Evolutionary conservation across 92 coral and sea anemone species (phyloP), one percentile per base, ranked within the genome.

Genomic region (Porites lobata): DNA sequence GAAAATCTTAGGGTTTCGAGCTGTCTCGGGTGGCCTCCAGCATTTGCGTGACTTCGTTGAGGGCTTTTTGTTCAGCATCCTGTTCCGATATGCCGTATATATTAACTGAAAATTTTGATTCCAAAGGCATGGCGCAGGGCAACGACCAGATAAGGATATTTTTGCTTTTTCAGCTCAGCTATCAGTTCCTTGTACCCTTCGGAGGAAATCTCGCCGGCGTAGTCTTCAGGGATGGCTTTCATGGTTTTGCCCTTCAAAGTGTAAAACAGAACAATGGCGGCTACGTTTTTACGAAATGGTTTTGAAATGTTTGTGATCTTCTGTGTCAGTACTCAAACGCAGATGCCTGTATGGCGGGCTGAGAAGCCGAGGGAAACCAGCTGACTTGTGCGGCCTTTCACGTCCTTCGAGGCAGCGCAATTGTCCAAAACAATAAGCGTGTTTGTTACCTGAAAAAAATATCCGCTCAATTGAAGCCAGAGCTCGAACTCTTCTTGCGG

Each of bases 361-460:
- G 10, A 8, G 6, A 54, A 54, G 58, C 58, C 58, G 58, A 12
- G 58, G 13, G 9, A 8, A 54, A 54, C 58, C 58, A 54, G 58
- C 58, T 54, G 58, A 12, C 13, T 5, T 1, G 58, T 8, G 58
- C 58, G 58, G 13, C 58, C 58, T 54, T 54, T 54, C 58, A 54
- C 58, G 9, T 79, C 80, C 59, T 79, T 69, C n/a, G 79, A 78
- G 62, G 90, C 90, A 0, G 85, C 80, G 26, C 84, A 78, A 77
- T 86, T 81, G 18, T 84, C 88, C 0, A 84, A 81, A 52, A 84
- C 12, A 1, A 84, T 11, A 15, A 84, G 59, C 18, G 81, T 84
- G 81, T 84, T 84, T 15, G 88, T 74, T 6, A 72, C 72, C n/a
- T 84, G 72, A 9, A 74, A 84, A n/a, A 72, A 9, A 0, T 1